A percentile compares a stretch with the other conserved stretches of the same genome.
Evolutionary conservation across 2,888 invertebrate species (phyloP).

Genomic region (Chloroclysta siterata): DNA sequence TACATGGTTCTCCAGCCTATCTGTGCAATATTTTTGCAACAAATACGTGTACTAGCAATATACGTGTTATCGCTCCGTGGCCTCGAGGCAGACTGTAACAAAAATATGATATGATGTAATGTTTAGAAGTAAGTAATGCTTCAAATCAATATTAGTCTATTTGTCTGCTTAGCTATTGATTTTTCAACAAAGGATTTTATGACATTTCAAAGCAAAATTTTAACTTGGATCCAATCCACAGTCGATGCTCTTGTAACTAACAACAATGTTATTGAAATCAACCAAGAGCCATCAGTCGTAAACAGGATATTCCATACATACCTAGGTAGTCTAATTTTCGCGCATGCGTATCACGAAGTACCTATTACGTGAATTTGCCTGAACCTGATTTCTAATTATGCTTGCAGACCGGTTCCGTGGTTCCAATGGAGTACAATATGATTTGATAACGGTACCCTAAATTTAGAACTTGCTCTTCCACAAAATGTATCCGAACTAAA

Average conservation of each 20-base stretch:
- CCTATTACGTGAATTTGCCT: conserved; percentile 35
- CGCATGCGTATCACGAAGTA: conserved; percentile 59
- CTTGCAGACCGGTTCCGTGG: conserved; percentile 40
- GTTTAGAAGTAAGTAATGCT: background rate
- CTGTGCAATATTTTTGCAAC: conserved; percentile 4
- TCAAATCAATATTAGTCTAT: conserved; percentile 34
- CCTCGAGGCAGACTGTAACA: conserved; percentile 51
- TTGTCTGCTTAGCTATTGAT: conserved; percentile 10
- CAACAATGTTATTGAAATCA: conserved; percentile 1
- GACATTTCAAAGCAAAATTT: background rate
- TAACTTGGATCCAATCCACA: background rate
- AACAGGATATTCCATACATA: conserved; percentile 29
- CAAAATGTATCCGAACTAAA: background rate
- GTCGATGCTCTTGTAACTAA: background rate
- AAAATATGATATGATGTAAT: conserved; percentile 50
- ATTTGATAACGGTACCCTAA: conserved; percentile 36
- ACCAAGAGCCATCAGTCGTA: background rate
- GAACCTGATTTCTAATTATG: conserved; percentile 57
- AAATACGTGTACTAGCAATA: conserved; percentile 8
- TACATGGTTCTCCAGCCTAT: background rate
- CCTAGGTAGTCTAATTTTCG: conserved; percentile 45
- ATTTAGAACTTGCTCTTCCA: background rate
- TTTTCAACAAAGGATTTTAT: conserved; percentile 6
- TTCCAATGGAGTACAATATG: conserved; percentile 36
- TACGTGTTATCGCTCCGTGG: conserved; percentile 56